Evolutionary conservation across 2,888 invertebrate genomes (phyloP).

Genomic region (Amphipoea lucens): DNA sequence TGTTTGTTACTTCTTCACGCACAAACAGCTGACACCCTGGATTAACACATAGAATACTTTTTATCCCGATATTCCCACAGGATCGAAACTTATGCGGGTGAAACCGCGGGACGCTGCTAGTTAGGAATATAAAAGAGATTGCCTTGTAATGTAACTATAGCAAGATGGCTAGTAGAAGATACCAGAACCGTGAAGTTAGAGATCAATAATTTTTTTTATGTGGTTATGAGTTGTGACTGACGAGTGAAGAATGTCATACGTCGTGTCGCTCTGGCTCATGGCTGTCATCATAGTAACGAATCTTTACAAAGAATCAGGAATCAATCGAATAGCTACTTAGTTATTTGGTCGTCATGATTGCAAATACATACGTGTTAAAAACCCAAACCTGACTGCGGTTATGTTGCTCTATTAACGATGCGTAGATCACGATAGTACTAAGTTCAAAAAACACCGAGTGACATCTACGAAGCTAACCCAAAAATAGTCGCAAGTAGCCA

Average conservation of each 20-base stretch:
- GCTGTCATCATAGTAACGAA: not conserved
- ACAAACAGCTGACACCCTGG: too few relatives aligned
- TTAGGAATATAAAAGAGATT: not conserved
- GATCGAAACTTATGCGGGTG: too few relatives aligned
- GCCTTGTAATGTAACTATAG: not conserved
- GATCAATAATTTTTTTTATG: not conserved
- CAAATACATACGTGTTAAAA: not conserved
- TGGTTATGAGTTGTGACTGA: not conserved
- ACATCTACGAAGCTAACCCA: conserved; percentile 31
- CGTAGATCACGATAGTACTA: not conserved
- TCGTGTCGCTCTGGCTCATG: not conserved
- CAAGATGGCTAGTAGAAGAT: not conserved
- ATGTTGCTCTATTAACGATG: not conserved
- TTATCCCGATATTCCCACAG: too few relatives aligned
- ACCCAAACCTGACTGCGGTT: not conserved
- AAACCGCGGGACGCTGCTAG: too few relatives aligned
- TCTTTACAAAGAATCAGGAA: not conserved
- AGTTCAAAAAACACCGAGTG: conserved; percentile 8
- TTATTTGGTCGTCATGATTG: not conserved
- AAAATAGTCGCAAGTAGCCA: conserved; percentile 44
- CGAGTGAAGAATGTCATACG: not conserved
- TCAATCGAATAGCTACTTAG: not conserved
- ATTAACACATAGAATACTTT: too few relatives aligned
- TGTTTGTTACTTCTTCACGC: too few relatives aligned
- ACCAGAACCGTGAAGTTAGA: not conserved